Conservation (phyloP, 37 sponge, comb jelly and placozoan species). For the Eunapius fragilis region DNA sequence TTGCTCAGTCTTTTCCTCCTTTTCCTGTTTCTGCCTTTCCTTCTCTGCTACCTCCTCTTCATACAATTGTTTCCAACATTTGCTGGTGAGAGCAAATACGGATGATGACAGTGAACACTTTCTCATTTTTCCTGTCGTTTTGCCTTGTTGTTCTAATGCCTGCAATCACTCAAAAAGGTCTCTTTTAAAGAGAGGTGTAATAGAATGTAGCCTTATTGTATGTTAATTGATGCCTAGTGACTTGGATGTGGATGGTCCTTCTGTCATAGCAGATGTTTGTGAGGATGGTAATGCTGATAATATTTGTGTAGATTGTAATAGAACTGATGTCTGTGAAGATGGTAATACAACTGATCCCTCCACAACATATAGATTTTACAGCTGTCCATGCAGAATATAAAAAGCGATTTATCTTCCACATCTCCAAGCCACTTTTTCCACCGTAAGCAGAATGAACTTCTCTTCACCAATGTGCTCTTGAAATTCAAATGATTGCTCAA, state of each 20-base stretch:
- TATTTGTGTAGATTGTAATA: neutral
- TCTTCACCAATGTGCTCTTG: neutral
- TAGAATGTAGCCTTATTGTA: neutral
- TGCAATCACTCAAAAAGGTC: neutral
- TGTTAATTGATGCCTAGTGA: neutral
- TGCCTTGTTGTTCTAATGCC: neutral
- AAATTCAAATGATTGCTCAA: neutral
- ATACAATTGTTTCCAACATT: neutral
- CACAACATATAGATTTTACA: neutral
- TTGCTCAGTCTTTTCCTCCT: too few species aligned
- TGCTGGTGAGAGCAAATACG: neutral
- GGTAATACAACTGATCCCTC: neutral
- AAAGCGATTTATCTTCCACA: neutral
- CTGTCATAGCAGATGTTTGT: neutral
- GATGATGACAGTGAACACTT: neutral
- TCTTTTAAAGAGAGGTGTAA: neutral
- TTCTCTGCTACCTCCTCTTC: neutral
- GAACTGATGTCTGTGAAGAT: neutral
- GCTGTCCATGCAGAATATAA: neutral
- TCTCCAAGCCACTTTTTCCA: neutral
- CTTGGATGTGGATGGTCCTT: neutral
- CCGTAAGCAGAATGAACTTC: neutral
- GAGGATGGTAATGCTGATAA: neutral
- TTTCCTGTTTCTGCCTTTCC: too few species aligned
- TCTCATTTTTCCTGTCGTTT: neutral